These are phyloP conservation scores for Lepidochitona cinerea DNA, from an alignment of 2,888 invertebrate species.

Conservation along the genomic window DNA sequence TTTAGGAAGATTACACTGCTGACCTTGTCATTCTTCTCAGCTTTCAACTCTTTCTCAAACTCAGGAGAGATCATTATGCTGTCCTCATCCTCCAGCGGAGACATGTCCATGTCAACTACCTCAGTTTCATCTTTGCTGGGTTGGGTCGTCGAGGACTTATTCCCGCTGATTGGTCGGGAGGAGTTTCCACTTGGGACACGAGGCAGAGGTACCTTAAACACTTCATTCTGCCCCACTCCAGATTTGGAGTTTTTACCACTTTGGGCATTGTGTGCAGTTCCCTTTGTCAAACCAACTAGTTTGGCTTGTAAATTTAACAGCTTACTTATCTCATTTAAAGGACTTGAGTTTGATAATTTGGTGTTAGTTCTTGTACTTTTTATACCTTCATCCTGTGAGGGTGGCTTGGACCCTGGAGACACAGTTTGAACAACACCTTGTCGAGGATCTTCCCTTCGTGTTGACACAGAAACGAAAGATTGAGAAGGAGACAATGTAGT, in stretches of 20 bases:
- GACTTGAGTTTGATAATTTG: slow-evolving; percentile 25
- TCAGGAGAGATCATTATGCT: slow-evolving; percentile 35
- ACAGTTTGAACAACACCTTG: slow-evolving; percentile 31
- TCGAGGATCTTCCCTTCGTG: slow-evolving; percentile 24
- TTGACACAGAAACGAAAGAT: slow-evolving; percentile 4
- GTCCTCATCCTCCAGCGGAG: slow-evolving; percentile 59
- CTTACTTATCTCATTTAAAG: slow-evolving; percentile 52
- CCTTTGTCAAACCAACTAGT: slow-evolving; percentile 20
- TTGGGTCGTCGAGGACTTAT: not conserved
- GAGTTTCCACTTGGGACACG: slow-evolving; percentile 34
- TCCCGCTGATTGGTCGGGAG: slow-evolving; percentile 16
- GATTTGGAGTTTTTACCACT: not conserved
- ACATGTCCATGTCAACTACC: slow-evolving; percentile 79
- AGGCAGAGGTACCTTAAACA: slow-evolving; percentile 58
- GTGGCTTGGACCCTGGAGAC: slow-evolving; percentile 27
- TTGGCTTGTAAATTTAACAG: slow-evolving; percentile 51
- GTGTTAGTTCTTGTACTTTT: slow-evolving; percentile 12
- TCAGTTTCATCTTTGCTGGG: slow-evolving; percentile 70
- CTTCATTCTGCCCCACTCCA: slow-evolving; percentile 17
- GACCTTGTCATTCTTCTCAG: not conserved
- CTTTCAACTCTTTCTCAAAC: slow-evolving; percentile 6
- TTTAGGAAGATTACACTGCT: not conserved
- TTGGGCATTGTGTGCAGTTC: not conserved
- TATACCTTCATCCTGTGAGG: slow-evolving; percentile 14
- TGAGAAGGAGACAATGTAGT: slow-evolving; percentile 25